phyloP scores from a whole-genome alignment of 2,888 invertebrate genomes.

The Dioctria rufipes region DNA sequence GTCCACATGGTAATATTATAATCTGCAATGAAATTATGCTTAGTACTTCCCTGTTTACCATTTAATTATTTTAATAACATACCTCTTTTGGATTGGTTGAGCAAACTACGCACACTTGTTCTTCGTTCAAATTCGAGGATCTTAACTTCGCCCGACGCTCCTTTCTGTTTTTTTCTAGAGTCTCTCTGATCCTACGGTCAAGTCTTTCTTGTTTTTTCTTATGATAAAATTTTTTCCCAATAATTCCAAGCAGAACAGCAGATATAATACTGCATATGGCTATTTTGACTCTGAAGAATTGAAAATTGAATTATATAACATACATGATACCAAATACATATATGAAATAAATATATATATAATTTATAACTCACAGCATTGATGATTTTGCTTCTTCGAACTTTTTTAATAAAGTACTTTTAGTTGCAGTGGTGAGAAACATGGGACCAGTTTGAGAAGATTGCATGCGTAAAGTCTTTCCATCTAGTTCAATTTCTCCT shows the following conservation, averaged over 20 bases:
- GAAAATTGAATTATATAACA: slow-evolving; percentile 38
- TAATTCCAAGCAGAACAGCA: slow-evolving; percentile 73
- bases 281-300: slow-evolving; percentile 72
- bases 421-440: slow-evolving; percentile 85
- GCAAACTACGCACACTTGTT: slow-evolving; percentile 89
- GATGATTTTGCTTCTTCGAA: slow-evolving; percentile 81
- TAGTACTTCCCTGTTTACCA: neutral
- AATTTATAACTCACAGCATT: slow-evolving; percentile 74
- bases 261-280: slow-evolving; percentile 75
- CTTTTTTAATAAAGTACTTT: slow-evolving; percentile 81
- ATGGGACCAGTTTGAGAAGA: slow-evolving; percentile 82
- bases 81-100: slow-evolving; percentile 87
- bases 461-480: slow-evolving; percentile 79
- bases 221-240: slow-evolving; percentile 73
- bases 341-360: no score
- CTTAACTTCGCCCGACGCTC: slow-evolving; percentile 78
- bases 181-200: slow-evolving; percentile 74
- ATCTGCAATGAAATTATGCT: slow-evolving; percentile 73
- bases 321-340: neutral
- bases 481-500: slow-evolving; percentile 82
- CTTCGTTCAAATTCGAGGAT: slow-evolving; percentile 75
- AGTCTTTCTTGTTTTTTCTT: slow-evolving; percentile 74
- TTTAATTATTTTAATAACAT: slow-evolving; percentile 52
- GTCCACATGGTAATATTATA: slow-evolving; percentile 90
- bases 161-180: slow-evolving; percentile 78